Conservation (phyloP, 2,113 vertebrate genomes). For the Cynocephalus volans region DNA sequence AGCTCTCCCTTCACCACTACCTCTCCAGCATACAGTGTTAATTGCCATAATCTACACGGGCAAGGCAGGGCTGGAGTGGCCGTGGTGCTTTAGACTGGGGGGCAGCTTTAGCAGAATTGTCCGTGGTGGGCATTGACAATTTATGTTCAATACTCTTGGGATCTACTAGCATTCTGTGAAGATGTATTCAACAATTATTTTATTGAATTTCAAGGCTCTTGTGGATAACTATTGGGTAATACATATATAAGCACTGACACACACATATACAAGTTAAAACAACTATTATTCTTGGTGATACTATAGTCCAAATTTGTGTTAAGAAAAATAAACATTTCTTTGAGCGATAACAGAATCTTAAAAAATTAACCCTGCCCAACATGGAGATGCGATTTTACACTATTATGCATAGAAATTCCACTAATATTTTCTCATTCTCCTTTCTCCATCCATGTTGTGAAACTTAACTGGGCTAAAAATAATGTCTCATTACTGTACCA, state of each 20-base stretch:
- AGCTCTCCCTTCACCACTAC: rapidly evolving
- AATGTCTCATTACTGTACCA: not conserved
- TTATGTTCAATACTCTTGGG: not conserved
- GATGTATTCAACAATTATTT: not conserved
- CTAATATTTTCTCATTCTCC: not conserved
- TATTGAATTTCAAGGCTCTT: not conserved
- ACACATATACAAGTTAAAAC: not conserved
- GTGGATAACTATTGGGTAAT: not conserved
- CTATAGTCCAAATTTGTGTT: constrained; percentile 4
- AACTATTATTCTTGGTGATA: not conserved
- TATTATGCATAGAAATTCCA: not conserved
- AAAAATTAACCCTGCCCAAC: not conserved
- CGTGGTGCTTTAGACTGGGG: not conserved
- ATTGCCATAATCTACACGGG: not conserved
- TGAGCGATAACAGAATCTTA: not conserved
- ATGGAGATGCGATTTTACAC: not conserved
- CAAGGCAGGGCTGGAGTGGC: not conserved
- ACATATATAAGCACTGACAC: not conserved
- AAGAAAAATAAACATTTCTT: not conserved
- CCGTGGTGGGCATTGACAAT: not conserved
- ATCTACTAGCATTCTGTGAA: not conserved
- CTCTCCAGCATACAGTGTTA: not conserved
- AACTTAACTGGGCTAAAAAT: not conserved
- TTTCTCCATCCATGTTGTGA: not conserved
- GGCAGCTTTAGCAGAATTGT: not conserved